Base-by-base conservation (phyloP, 2,797 vertebrate species). In the Mycteria americana region DNA sequence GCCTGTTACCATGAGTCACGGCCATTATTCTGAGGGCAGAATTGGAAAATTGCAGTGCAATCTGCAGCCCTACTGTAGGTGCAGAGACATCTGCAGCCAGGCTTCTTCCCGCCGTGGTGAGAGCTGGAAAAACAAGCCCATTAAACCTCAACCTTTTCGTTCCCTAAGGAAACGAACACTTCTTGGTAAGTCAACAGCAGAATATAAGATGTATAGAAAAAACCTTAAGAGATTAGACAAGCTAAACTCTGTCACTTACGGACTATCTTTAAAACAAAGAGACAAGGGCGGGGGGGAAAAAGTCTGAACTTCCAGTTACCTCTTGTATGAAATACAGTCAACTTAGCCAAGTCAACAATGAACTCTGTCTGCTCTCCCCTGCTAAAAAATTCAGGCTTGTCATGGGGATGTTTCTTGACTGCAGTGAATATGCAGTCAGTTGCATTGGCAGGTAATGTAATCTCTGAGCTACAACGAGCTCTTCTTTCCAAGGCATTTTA, bases 401-500 rank as follows among this genome's bases (percentile, higher is more conserved):
- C 64, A 93, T 18, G 12, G 91, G 46, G 80, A 73, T 33, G 59
- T 83, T 93, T 92, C 80, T 93, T 72, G 65, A 92, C 46, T 43
- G 54, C 53, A 72, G 45, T 15, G 70, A 93, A 59, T 39, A 65
- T 37, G 62, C 83, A 92, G 67, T 28, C 31, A 13, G 43, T 35
- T 88, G 82, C 74, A 64, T 5, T 67, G 91, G 79, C 85, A 97
- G 93, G 95, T 97, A 95, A 91, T 39, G 59, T n/a, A 95, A 81
- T 91, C 86, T 82, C 54, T 45, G 67, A 31, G 80, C 89, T 96
- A 77, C 87, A 88, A 62, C 1, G 0, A 48, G 81, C 79, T 94
- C 83, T 93, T 96, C 97, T 90, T 97, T 96, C 74, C 80, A 70
- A 51, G 77, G 65, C 78, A 18, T 95, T 93, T 86, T 91, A 76